Base-by-base conservation (phyloP, 1,140 invertebrate species). In the Brachionus manjavacas region DNA sequence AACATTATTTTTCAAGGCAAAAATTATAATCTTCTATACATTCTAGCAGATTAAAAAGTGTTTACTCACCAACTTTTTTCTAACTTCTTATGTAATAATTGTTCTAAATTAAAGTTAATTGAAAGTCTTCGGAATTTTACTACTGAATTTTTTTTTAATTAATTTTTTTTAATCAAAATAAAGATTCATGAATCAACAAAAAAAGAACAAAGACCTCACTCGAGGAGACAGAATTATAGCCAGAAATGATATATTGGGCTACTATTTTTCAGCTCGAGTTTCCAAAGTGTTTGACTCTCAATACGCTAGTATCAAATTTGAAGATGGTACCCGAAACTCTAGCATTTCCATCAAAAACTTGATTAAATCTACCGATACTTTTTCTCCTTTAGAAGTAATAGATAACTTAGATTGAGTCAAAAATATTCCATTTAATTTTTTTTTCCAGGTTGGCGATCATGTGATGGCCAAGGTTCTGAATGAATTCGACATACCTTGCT, bases 271-370 rank as follows among this genome's bases (percentile, higher is more conserved):
- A 12, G 76, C 76, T 16, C 46, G 55, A 25, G 46, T 80, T 28
- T 60, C 46, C 4, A 49, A 52, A 80, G 31, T 80, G 16, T 55
- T 52, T 1, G 76, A 80, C n/a, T 49, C 76, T 2, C 28, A 64
- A n/a, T 64, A 80, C 20, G 76, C 76, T n/a, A 64, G 49, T 12
- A 52, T 80, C 14, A 80, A 80, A 80, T 80, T 80, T 64, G 76
- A 80, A 8, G 55, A 80, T 28, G 76, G 76, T 4, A 55, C 76
- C 23, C 11, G 14, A 64, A 55, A 80, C 11, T 31, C 46, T n/a
- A 55, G 11, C 25, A 64, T 64, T 16, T 20, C 76, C 2, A 23
- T 28, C 8, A 55, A 64, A 14, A 1, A 80, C 39, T 23, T 80
- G 11, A 80, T 80, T 16, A 80, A 39, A 39, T 23, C 14, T 31